These are phyloP conservation scores for Meteorus colon DNA, from an alignment of 2,888 invertebrate genomes.

Conservation along the genomic window DNA sequence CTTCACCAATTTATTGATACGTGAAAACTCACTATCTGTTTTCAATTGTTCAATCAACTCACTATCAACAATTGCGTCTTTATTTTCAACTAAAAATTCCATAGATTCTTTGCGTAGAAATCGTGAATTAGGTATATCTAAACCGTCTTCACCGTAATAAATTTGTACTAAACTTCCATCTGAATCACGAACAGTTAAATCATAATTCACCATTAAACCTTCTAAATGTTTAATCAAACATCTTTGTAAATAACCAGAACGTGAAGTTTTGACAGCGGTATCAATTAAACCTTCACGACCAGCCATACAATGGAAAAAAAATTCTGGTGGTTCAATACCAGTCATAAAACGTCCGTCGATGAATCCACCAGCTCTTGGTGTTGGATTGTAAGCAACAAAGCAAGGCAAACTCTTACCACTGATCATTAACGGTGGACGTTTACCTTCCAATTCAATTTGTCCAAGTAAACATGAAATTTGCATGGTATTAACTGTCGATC, in stretches of 20 bases:
- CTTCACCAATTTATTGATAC: conserved; percentile 77
- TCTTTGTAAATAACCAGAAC: conserved; percentile 91
- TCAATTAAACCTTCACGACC: conserved; percentile 99
- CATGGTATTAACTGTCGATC: conserved; percentile 98
- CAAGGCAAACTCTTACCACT: conserved; percentile 95
- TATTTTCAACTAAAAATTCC: conserved; percentile 88
- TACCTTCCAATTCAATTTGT: conserved; percentile 99
- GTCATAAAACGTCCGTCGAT: conserved; percentile 98
- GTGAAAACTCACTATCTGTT: conserved; percentile 75
- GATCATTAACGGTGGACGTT: conserved; percentile 95
- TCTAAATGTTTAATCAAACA: conserved; percentile 99
- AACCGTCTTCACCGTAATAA: conserved; percentile 93
- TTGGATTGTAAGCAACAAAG: conserved; percentile 89
- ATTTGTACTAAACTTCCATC: conserved; percentile 94
- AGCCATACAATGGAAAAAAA: conserved; percentile 99
- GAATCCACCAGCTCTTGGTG: conserved; percentile 96
- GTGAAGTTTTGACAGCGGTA: conserved; percentile 99
- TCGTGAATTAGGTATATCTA: conserved; percentile 91
- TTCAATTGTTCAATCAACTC: conserved; percentile 77
- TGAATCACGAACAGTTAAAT: conserved; percentile 92
- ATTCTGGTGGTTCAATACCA: conserved; percentile 98
- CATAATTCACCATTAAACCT: conserved; percentile 93
- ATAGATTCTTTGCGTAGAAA: conserved; percentile 86
- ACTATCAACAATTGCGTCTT: conserved; percentile 78
- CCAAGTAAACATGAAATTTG: conserved; percentile 98